Base-by-base conservation (phyloP, 2,888 invertebrate species). In the Drosophila longiperda region DNA sequence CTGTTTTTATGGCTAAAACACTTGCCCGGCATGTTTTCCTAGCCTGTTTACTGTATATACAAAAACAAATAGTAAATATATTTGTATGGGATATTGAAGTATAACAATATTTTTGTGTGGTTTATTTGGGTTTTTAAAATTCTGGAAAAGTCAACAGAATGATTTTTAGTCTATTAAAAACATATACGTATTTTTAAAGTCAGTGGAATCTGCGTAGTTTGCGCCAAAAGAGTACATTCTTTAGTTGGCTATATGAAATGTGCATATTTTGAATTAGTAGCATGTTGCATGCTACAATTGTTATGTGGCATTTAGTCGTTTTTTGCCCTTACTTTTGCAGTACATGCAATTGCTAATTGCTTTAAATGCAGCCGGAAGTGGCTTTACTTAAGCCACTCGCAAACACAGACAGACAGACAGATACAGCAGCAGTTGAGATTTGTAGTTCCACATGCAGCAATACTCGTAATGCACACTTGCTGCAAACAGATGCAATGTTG, bases 311-410 rank as follows among this genome's bases (percentile, higher is more conserved):
- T 23, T 15, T 45, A 15, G 45, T 23, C 3, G 45, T 8, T 45
- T 42, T 26, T 62, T 33, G 54, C 61, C 72, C 57, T 26, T 60
- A 48, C 54, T 60, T 58, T 65, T 67, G 48, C 12, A 60, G 57
- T 59, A 73, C 65, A 75, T 59, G 73, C 73, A 74, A 82, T 69
- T 82, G 82, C 79, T 88, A 87, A 90, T 90, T 88, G 86, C 75
- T 81, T 86, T 79, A 86, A 90, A 90, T 90, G 81, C 65, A 69
- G 70, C 75, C 80, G 70, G 77, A 89, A 85, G 90, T 87, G 80
- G 86, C 66, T 89, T 87, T 69, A 38, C 76, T 74, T 75, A 78
- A 87, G 81, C 84, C 76, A 29, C 60, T 75, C 75, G 75, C 87
- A 89, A 66, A 52, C 70, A 68, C 57, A 75, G 48, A 65, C 33